These are phyloP conservation scores for Plusia festucae DNA, from an alignment of 2,888 invertebrate species.

Conservation along the genomic window DNA sequence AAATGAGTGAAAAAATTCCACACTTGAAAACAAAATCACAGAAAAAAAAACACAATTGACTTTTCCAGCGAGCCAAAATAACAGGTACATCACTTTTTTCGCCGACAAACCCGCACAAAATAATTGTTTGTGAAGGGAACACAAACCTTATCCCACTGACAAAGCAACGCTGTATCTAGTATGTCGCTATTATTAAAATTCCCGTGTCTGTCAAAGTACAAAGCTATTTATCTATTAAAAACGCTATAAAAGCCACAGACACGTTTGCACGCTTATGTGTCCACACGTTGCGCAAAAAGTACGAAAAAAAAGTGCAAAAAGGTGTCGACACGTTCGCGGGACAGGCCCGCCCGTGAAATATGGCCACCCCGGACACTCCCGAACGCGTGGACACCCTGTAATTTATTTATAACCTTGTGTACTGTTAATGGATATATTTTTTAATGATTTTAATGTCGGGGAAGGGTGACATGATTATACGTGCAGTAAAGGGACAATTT, in stretches of 20 bases:
- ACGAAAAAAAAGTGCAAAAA: constrained; percentile 67
- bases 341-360: constrained; percentile 75
- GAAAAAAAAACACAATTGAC: constrained; percentile 41
- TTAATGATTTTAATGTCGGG: constrained; percentile 67
- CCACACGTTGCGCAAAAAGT: constrained; percentile 66
- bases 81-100: constrained; percentile 38
- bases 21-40: constrained; percentile 18
- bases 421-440: constrained; percentile 69
- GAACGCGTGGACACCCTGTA: constrained; percentile 65
- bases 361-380: constrained; percentile 65
- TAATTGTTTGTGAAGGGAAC: constrained; percentile 33
- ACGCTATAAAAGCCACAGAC: constrained; percentile 68
- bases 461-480: constrained; percentile 61
- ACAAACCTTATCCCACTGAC: constrained; percentile 37
- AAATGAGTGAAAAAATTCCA: constrained; percentile 23
- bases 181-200: constrained; percentile 63
- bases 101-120: constrained; percentile 22
- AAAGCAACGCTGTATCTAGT: constrained; percentile 45
- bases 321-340: constrained; percentile 73
- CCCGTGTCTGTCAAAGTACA: constrained; percentile 66
- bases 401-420: constrained; percentile 74
- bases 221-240: constrained; percentile 75
- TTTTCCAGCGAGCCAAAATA: constrained; percentile 41
- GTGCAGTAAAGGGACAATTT: constrained; percentile 54
- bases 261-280: constrained; percentile 64